Conservation (phyloP, 2,113 vertebrate species). For the Melanocharis versteri region DNA sequence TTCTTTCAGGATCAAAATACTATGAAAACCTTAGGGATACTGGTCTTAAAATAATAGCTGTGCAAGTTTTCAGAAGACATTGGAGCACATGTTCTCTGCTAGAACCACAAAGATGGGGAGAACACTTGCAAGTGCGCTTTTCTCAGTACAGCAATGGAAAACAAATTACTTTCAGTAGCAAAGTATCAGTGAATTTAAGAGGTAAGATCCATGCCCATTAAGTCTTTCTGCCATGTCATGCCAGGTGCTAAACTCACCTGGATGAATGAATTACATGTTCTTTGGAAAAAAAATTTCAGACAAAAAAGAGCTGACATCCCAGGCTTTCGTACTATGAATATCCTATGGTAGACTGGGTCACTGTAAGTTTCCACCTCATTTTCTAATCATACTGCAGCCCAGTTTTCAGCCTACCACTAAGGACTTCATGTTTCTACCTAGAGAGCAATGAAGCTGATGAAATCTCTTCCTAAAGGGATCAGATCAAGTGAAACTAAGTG, state of each 20-base stretch:
- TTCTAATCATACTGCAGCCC: background rate
- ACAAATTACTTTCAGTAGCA: background rate
- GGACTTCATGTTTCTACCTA: background rate
- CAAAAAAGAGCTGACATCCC: background rate
- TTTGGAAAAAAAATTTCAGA: background rate
- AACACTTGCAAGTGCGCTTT: background rate
- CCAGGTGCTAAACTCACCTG: background rate
- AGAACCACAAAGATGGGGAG: background rate
- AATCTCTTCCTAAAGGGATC: background rate
- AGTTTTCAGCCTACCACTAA: background rate
- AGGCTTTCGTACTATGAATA: background rate
- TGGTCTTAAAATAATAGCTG: background rate
- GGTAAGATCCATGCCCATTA: background rate
- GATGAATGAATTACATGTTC: background rate
- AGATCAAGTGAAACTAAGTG: background rate
- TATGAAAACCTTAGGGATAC: background rate
- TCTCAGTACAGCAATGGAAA: background rate
- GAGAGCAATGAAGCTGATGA: background rate
- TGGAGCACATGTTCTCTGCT: background rate
- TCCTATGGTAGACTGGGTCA: background rate
- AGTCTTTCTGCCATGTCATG: background rate
- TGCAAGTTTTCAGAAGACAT: background rate
- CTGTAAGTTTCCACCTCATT: background rate
- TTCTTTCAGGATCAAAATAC: background rate
- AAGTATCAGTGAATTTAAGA: background rate